Base-by-base conservation (phyloP, 2,888 invertebrate species). In the Dromius quadrimaculatus region DNA sequence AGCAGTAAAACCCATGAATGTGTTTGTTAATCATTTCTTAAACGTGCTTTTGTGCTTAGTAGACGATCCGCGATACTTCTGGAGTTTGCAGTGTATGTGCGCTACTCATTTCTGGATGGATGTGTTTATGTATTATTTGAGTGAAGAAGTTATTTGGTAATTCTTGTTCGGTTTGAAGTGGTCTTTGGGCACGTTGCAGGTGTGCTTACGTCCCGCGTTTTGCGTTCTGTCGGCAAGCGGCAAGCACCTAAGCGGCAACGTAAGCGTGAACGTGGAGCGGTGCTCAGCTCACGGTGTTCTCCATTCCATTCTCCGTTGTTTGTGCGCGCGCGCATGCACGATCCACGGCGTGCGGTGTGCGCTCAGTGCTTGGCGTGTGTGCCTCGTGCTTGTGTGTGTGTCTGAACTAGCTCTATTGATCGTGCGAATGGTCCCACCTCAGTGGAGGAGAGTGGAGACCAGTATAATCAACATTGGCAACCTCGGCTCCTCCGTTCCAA, bases 391-490 rank as follows among this genome's bases (percentile, higher is more conserved):
- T 3, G 28, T 28, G 28, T 47, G 50, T 50, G 50, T 54, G 50
- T 54, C 50, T 54, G 50, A 54, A 54, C 50, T 54, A 54, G 50
- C 50, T 54, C 50, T 54, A 54, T 54, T 54, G 50, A 54, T 54
- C 50, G 50, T 54, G 50, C 50, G 50, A 54, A 54, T 54, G 50
- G 50, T 54, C 50, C 50, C 50, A 54, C 50, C 50, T 54, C 50
- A 54, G 28, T 54, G 50, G 50, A 23, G 50, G 50, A 54, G 50
- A 54, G 50, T 28, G 50, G 50, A 54, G 50, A 54, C 50, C 50
- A 54, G 50, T 54, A 54, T 54, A 54, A 54, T 54, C 50, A 54
- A 54, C 50, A 54, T 54, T 54, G 50, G 50, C 50, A 54, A 54
- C 50, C 50, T 54, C 50, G 50, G 50, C 50, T 54, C 28, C 50